Evolutionary conservation across 2,113 vertebrate genomes (phyloP).

Genomic region (Spea multiplicata): DNA sequence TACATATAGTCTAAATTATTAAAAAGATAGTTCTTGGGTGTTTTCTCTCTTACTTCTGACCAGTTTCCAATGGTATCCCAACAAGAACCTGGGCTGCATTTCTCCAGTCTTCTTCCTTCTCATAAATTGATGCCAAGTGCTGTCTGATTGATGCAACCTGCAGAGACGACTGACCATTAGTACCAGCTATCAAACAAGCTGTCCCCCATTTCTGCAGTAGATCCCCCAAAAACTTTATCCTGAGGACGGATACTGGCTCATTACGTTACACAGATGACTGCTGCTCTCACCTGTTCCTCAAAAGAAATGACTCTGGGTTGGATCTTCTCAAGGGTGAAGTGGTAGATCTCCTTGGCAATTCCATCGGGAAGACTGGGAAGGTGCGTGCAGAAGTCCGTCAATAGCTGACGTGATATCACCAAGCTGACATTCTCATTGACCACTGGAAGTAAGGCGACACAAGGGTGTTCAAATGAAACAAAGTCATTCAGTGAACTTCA

Average conservation of each 20-base stretch:
- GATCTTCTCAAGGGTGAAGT: conserved; percentile 96
- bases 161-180: neutral
- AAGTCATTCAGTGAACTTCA: neutral
- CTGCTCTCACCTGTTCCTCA: conserved; percentile 86
- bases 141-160: conserved; percentile 97
- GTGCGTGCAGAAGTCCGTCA: conserved; percentile 95
- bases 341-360: conserved; percentile 93
- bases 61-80: conserved; percentile 95
- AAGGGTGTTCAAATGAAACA: neutral
- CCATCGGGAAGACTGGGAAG: conserved; percentile 88
- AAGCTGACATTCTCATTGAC: conserved; percentile 98
- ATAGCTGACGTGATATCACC: conserved; percentile 94
- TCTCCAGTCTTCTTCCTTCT: conserved; percentile 98
- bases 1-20: neutral
- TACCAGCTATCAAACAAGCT: neutral
- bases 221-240: too few species aligned
- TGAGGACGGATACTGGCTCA: too few species aligned
- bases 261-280: too few species aligned
- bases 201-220: neutral
- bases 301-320: conserved; percentile 98
- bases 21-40: neutral
- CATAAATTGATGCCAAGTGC: conserved; percentile 97
- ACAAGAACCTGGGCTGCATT: conserved; percentile 96
- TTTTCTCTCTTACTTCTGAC: conserved; percentile 79
- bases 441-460: conserved; percentile 69